Base-by-base conservation (phyloP, 2,797 vertebrate genomes). In the Gephyroberyx darwinii region DNA sequence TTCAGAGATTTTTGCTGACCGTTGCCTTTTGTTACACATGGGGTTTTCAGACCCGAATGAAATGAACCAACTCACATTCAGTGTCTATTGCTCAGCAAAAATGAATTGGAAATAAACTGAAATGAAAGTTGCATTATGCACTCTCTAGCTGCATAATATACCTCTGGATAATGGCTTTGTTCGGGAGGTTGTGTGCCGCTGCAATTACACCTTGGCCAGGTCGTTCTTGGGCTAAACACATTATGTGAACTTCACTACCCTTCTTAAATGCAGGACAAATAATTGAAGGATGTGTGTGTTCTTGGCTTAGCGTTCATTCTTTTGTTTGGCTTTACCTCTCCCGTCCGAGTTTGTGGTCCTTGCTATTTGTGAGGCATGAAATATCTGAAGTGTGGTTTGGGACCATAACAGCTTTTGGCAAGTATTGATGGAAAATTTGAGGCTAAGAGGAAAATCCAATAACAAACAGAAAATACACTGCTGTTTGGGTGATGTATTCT, bases 321-420 rank as follows among this genome's bases (percentile, higher is more conserved):
- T 14, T 75, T 47, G 35, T 75, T 66, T 39, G 35, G 16, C 53
- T 68, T 74, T 61, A 64, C 56, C 53, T 55, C 54, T 55, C 54
- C 31, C 33, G 43, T 74, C 58, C 33, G 64, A 51, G 31, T 65
- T 26, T 53, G 56, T 43, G 61, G 41, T 71, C 53, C 53, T 67
- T 45, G 19, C 20, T 60, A 59, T 64, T 64, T 71, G 2, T 19
- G 45, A 74, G 20, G 51, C 35, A 19, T 77, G 62, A 71, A 63
- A 57, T 77, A 78, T 69, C 43, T 79, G 17, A 80, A 82, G 59
- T 71, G 81, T 26, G 39, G 53, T 45, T 69, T 43, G 50, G 71
- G 75, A 68, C 43, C 65, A 58, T 31, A 81, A 74, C 58, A 72
- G 57, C 59, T 82, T 77, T 71, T 65, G 72, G 20, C 61, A 77